Percentiles rank a stretch among this genome's conserved stretches.
Evolutionary conservation across 2,797 vertebrate genomes (phyloP).

Genomic region (Triplophysa bombifrons): DNA sequence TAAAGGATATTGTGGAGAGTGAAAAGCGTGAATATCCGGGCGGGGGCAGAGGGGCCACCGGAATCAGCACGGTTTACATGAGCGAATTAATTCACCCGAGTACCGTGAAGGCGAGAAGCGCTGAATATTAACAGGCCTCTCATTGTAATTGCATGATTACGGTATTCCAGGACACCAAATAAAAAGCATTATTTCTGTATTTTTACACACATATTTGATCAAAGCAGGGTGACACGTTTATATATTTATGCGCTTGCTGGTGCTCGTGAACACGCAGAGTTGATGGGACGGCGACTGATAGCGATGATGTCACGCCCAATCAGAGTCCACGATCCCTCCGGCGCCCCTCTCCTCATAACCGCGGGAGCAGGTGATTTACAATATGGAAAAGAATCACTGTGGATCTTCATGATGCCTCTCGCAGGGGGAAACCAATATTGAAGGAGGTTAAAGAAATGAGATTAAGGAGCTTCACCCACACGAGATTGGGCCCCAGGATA

Average conservation of each 20-base stretch:
- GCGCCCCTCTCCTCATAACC: conserved; percentile 34
- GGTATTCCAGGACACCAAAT: conserved; percentile 56
- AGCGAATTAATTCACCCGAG: conserved; percentile 62
- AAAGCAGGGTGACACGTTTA: conserved; percentile 50
- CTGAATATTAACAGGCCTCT: conserved; percentile 62
- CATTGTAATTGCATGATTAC: conserved; percentile 61
- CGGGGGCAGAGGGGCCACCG: conserved; percentile 16
- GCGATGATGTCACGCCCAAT: conserved; percentile 57
- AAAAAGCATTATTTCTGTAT: conserved; percentile 59
- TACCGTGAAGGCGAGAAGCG: conserved; percentile 50
- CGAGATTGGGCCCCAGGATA: conserved; percentile 46
- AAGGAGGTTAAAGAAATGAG: conserved; percentile 75
- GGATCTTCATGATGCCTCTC: conserved; percentile 72
- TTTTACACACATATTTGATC: conserved; percentile 59
- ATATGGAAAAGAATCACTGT: conserved; percentile 63
- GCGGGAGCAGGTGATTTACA: conserved; percentile 76
- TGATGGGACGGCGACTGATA: conserved; percentile 36
- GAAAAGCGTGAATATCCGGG: conserved; percentile 45
- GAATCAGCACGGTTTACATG: conserved; percentile 52
- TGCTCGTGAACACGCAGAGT: background rate
- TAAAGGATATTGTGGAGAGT: conserved; percentile 49
- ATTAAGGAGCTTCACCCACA: conserved; percentile 62
- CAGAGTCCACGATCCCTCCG: conserved; percentile 22
- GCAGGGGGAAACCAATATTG: conserved; percentile 52
- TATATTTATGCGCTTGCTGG: conserved; percentile 50